Percentiles rank a stretch among this genome's conserved stretches.
Evolutionary conservation across 2,888 invertebrate species (phyloP).

Genomic region (Chironomus tentans): DNA sequence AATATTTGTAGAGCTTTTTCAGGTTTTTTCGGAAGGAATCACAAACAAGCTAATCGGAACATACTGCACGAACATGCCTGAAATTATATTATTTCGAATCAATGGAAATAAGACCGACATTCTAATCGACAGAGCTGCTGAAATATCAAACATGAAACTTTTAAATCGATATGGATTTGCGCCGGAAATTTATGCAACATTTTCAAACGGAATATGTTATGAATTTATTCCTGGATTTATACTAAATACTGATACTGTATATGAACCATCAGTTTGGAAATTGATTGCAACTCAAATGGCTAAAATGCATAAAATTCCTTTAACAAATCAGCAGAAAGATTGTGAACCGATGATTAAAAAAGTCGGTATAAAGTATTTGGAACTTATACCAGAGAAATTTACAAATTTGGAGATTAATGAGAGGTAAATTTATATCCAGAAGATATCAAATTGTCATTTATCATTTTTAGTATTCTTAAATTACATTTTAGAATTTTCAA

Average conservation of each 20-base stretch:
- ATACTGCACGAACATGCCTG: constrained; percentile 42
- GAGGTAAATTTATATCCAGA: constrained; percentile 32
- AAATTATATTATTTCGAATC: constrained; percentile 75
- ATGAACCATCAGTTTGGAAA: constrained; percentile 55
- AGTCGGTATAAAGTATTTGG: constrained; percentile 63
- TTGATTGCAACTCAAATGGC: constrained; percentile 80
- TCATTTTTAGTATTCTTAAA: too few species aligned
- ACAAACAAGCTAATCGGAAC: constrained; percentile 87
- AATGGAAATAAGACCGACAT: constrained; percentile 91
- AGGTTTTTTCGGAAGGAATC: constrained; percentile 90
- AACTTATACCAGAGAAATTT: constrained; percentile 63
- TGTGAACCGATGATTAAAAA: constrained; percentile 64
- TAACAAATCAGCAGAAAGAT: constrained; percentile 34
- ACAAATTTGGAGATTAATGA: constrained; percentile 61
- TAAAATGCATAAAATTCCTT: constrained; percentile 61
- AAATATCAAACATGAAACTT: constrained; percentile 55
- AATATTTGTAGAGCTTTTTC: constrained; percentile 29
- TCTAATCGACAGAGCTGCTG: constrained; percentile 79
- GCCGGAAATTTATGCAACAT: constrained; percentile 79
- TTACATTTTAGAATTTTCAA: neutral
- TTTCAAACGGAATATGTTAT: constrained; percentile 89
- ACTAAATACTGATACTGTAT: constrained; percentile 56
- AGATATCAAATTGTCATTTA: too few species aligned
- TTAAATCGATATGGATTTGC: constrained; percentile 68
- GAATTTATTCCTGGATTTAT: constrained; percentile 76